Conservation (phyloP, 2,888 invertebrate species). For the Galeopsomyia nigrocyanea region DNA sequence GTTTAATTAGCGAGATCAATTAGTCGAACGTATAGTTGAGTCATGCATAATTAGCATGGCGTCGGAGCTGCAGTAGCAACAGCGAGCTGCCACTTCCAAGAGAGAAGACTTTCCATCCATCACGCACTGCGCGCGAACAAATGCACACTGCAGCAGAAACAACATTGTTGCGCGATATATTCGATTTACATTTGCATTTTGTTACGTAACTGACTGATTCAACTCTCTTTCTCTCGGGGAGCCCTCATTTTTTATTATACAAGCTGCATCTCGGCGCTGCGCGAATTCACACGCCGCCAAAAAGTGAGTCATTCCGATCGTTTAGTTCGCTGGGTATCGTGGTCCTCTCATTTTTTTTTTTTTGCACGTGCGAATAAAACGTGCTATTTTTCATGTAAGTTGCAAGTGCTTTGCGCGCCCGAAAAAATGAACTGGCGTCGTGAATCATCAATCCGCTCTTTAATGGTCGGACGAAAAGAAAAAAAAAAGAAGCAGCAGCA, state of each 20-base stretch:
- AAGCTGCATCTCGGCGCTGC: background rate
- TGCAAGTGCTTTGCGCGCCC: background rate
- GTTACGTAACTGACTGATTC: no score
- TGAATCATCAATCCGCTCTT: constrained; percentile 38
- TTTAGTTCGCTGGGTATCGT: background rate
- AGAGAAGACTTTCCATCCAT: constrained; percentile 29
- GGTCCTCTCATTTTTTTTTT: background rate
- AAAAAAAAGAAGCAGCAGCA: background rate
- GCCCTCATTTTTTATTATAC: background rate
- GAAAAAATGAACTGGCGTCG: constrained; percentile 23
- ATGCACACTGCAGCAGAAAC: background rate
- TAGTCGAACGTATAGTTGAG: constrained; percentile 44
- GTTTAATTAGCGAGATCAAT: constrained; percentile 47
- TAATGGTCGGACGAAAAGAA: constrained; percentile 26
- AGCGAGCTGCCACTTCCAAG: constrained; percentile 12
- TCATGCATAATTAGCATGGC: constrained; percentile 46
- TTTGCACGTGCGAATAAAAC: constrained; percentile 6
- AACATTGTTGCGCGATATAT: no score
- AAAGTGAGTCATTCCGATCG: constrained; percentile 11
- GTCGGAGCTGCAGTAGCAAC: no score
- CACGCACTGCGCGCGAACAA: constrained; percentile 2
- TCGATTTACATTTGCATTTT: no score
- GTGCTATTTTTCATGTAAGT: constrained; percentile 33
- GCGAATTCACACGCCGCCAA: constrained; percentile 14
- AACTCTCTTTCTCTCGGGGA: background rate